Conservation (phyloP, 2,888 invertebrate genomes). For the Spisula solida region DNA sequence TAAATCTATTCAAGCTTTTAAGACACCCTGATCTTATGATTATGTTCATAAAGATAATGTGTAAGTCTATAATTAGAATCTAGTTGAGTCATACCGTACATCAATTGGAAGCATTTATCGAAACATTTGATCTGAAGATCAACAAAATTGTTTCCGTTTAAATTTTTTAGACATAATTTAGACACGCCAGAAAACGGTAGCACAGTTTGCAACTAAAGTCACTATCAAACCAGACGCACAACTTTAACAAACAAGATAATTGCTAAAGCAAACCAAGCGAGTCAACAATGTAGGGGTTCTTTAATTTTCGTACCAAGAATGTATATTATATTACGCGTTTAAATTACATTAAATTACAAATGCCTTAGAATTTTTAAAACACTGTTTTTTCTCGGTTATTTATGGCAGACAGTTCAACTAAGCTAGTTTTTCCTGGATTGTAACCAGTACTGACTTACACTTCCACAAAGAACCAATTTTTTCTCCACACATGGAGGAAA, state of each 20-base stretch:
- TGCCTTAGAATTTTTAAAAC: too few species aligned
- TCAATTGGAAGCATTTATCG: neutral
- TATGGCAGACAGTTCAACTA: neutral
- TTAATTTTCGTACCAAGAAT: conserved; percentile 4
- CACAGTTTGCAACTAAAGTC: neutral
- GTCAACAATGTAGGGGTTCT: neutral
- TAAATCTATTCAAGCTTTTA: neutral
- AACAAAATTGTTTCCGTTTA: conserved; percentile 2
- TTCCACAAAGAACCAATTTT: too few species aligned
- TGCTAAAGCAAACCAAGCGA: neutral
- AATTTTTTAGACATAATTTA: neutral
- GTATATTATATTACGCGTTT: neutral
- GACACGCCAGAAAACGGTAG: neutral
- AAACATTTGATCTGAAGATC: neutral
- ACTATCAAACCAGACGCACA: neutral
- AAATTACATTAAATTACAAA: neutral
- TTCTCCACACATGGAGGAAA: too few species aligned
- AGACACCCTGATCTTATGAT: neutral
- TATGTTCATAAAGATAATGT: neutral
- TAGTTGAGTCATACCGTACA: neutral
- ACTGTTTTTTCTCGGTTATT: neutral
- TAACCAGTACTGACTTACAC: too few species aligned
- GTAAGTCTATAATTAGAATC: conserved; percentile 14
- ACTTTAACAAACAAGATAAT: neutral
- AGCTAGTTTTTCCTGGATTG: too few species aligned